Base-by-base conservation (phyloP, 37 sponge, comb jelly and placozoan genomes). In the Mnemiopsis leidyi region DNA sequence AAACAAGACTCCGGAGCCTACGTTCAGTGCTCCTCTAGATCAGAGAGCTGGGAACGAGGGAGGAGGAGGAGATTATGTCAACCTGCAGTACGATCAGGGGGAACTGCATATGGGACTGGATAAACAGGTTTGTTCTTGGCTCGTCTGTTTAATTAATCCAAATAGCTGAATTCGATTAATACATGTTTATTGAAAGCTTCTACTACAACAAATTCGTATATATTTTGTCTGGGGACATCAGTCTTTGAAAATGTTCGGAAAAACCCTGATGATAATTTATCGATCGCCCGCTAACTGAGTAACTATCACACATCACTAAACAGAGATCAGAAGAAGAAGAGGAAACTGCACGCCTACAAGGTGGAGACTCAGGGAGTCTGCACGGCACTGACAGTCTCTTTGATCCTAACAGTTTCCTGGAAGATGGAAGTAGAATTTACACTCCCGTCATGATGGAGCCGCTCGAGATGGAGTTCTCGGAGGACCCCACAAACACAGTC, bases 401-500 rank as follows among this genome's bases (percentile, higher is more conserved):
- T 48, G 61, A 48, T 5, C 5, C 9, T 5, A 48, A 48, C 61
- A 48, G 40, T 37, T 38, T 61, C 25, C 38, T 39, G 25, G 90
- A 85, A 20, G 90, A 39, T 3, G 90, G 36, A 5, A 71, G 25
- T 18, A 29, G 75, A 25, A 23, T 5, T 13, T 48, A 5, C 13
- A 77, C 79, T 16, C 90, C 90, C 3, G 25, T 23, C 39, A 37
- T 40, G 90, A 36, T 23, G 1, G 48, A 85, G 3, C 90, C 90
- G 9, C 61, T 85, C 0, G 48, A 85, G 36, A 39, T 85, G 61
- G 90, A 40, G 61, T 40, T 3, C 61, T 29, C 90, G 16, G 90
- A 85, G 61, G 90, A 85, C 26, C 90, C 90, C 90, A 23, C 61
- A 3, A 35, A 85, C 33, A 40, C 90, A 5, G 90, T 39, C 3